Conservation (phyloP, 2,888 invertebrate genomes). For the Toxonevra muliebris region DNA sequence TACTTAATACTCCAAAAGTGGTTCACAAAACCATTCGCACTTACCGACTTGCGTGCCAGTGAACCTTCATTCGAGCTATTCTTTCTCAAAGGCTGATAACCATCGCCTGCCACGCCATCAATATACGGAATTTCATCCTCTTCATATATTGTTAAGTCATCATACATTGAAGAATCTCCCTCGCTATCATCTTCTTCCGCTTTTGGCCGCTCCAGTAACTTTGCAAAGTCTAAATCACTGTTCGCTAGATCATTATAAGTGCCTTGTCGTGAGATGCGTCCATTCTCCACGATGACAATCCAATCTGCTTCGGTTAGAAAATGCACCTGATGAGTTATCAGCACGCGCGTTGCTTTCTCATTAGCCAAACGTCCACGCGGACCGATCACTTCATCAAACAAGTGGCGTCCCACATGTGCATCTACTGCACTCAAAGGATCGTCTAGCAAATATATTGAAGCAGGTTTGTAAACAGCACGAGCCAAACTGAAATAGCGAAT, state of each 20-base stretch:
- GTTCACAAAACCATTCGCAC: conserved; percentile 18
- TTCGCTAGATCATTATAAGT: conserved; percentile 67
- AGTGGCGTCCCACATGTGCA: conserved; percentile 76
- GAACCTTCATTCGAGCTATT: conserved; percentile 49
- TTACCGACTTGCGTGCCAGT: conserved; percentile 54
- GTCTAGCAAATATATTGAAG: conserved; percentile 80
- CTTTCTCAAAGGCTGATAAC: conserved; percentile 56
- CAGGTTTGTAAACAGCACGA: conserved; percentile 76
- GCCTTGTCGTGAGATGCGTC: conserved; percentile 63
- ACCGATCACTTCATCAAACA: conserved; percentile 78
- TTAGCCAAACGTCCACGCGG: conserved; percentile 66
- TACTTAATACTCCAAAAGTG: neutral
- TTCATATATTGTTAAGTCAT: conserved; percentile 46
- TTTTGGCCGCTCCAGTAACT: conserved; percentile 64
- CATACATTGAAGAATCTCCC: conserved; percentile 25
- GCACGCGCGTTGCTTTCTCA: conserved; percentile 71
- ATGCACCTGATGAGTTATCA: conserved; percentile 84
- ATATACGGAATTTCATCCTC: conserved; percentile 65
- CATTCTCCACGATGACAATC: conserved; percentile 72
- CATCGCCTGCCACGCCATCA: conserved; percentile 56
- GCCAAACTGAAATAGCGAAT: conserved; percentile 67
- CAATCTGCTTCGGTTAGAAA: conserved; percentile 72
- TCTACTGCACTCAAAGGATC: conserved; percentile 85
- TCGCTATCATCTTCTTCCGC: conserved; percentile 32
- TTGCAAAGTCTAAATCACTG: conserved; percentile 67